Conservation (phyloP, 2,797 vertebrate genomes). For the Eleutherodactylus coqui region DNA sequence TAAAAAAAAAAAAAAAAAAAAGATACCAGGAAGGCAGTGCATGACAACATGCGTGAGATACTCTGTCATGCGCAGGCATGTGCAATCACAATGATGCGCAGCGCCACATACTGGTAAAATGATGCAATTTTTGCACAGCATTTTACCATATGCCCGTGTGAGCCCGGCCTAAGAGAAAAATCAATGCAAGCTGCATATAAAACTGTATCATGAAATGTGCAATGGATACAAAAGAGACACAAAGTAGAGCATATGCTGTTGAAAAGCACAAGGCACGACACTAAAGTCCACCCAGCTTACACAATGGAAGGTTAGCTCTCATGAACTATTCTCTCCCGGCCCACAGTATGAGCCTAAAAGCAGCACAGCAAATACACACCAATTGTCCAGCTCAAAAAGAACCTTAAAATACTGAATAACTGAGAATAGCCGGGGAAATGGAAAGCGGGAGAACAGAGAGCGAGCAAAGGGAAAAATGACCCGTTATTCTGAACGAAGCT, state of each 20-base stretch:
- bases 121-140: too few relatives aligned
- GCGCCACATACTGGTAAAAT: too few relatives aligned
- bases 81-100: too few relatives aligned
- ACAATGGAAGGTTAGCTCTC: conserved; percentile 8
- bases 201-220: neutral
- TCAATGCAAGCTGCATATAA: conserved; percentile 44
- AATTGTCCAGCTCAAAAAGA: conserved; percentile 22
- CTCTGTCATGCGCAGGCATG: too few relatives aligned
- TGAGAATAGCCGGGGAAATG: neutral
- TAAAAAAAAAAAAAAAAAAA: too few relatives aligned
- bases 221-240: neutral
- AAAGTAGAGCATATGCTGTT: neutral
- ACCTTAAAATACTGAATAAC: neutral
- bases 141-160: too few relatives aligned
- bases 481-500: conserved; percentile 12
- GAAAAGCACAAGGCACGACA: conserved; percentile 18
- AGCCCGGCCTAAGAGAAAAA: too few relatives aligned
- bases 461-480: neutral
- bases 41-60: too few relatives aligned
- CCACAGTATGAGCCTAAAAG: neutral
- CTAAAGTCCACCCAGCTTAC: conserved; percentile 21
- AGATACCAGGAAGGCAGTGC: too few relatives aligned
- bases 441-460: neutral
- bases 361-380: conserved; percentile 5
- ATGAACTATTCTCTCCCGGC: conserved; percentile 9